phyloP scores from a whole-genome alignment of 2,113 vertebrate genomes.

The Circaetus gallicus region DNA sequence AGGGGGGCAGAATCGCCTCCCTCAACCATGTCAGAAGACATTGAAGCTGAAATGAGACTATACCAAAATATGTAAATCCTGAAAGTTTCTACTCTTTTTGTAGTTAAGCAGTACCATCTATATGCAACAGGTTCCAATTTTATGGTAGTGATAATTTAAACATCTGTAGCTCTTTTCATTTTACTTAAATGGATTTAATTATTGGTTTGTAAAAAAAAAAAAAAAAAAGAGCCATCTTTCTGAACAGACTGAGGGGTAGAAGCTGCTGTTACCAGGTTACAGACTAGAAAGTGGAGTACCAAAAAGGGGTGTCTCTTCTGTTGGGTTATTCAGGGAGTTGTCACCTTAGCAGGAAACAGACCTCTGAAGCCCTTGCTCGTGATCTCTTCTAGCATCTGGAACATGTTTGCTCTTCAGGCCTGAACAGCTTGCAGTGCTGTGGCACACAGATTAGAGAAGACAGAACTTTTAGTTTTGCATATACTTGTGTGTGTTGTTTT shows the following conservation, averaged over 20 bases:
- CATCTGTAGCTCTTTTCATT: background rate
- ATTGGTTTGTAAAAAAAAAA: background rate
- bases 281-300: background rate
- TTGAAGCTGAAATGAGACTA: background rate
- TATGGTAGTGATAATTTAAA: background rate
- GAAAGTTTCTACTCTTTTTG: background rate
- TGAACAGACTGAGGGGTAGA: background rate
- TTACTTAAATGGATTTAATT: background rate
- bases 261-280: background rate
- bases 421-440: background rate
- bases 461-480: background rate
- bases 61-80: background rate
- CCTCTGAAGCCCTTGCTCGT: background rate
- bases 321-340: background rate
- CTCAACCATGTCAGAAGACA: background rate
- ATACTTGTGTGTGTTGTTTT: background rate
- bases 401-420: background rate
- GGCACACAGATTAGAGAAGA: background rate
- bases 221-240: background rate
- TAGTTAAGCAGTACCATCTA: background rate
- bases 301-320: background rate
- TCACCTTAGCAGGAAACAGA: background rate
- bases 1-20: too few species aligned
- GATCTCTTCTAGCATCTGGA: background rate
- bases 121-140: background rate